Evolutionary conservation across 1,140 invertebrate genomes (phyloP).

Genomic region (Pogonomyrmex californicus): DNA sequence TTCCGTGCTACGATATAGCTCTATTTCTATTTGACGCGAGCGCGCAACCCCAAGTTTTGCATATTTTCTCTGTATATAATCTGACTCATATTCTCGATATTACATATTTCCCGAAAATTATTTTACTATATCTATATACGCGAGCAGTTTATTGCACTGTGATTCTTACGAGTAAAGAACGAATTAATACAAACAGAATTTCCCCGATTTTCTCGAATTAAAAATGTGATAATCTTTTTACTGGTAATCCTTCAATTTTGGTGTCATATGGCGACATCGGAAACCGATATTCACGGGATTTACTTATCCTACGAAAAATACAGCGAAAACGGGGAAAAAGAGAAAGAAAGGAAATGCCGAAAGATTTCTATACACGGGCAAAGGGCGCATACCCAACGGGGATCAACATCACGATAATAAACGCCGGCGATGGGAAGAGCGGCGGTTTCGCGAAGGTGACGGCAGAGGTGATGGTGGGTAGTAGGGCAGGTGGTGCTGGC

Average conservation of each 20-base stretch:
- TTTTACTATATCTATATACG: not conserved
- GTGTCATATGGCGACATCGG: not conserved
- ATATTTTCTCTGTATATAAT: not conserved
- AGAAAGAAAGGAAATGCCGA: not conserved
- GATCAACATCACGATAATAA: conserved; percentile 47
- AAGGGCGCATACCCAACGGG: not conserved
- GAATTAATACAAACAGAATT: not conserved
- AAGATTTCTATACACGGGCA: not conserved
- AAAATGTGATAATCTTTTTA: not conserved
- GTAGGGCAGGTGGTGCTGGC: conserved; percentile 57
- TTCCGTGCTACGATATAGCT: conserved; percentile 59
- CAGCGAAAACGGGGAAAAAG: too few species aligned
- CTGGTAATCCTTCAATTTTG: not conserved
- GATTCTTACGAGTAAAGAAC: not conserved
- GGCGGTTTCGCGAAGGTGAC: conserved; percentile 65
- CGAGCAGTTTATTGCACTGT: not conserved
- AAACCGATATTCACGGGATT: conserved; percentile 22
- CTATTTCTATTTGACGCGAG: conserved; percentile 17
- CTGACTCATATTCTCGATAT: not conserved
- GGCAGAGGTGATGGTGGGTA: conserved; percentile 69
- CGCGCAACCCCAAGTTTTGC: not conserved
- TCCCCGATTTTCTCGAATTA: not conserved
- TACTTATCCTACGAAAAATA: conserved; percentile 7
- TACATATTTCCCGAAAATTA: not conserved
- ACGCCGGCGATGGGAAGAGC: conserved; percentile 12